Evolutionary conservation across 1,140 invertebrate genomes (phyloP).

Genomic region (Lethrus apterus): DNA sequence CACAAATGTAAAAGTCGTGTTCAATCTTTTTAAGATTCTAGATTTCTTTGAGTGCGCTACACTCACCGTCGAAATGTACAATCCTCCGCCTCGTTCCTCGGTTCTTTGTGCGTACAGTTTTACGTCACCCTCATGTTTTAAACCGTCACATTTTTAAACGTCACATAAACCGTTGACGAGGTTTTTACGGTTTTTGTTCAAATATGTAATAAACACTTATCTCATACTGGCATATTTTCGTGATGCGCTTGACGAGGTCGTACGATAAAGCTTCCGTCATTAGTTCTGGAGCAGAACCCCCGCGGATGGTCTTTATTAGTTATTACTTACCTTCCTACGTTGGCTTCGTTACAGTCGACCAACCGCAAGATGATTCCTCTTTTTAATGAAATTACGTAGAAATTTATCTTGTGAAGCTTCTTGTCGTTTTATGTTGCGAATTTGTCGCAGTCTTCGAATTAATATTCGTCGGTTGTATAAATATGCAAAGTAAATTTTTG

Average conservation of each 20-base stretch:
- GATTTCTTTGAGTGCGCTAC: conserved; percentile 26
- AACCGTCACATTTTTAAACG: neutral
- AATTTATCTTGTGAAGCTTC: too few relatives aligned
- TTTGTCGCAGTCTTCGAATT: too few relatives aligned
- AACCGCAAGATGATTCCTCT: conserved; percentile 1
- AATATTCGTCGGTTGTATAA: too few relatives aligned
- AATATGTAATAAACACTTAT: conserved; percentile 14
- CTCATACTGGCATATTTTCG: conserved; percentile 11
- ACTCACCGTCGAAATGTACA: conserved; percentile 14
- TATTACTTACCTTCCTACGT: conserved; percentile 9
- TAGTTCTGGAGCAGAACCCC: neutral
- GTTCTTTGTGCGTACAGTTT: neutral
- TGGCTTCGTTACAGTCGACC: conserved; percentile 8
- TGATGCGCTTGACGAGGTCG: neutral
- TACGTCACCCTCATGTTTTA: neutral
- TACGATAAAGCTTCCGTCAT: conserved; percentile 10
- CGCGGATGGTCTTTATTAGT: conserved; percentile 11
- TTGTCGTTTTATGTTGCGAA: too few relatives aligned
- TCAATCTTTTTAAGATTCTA: conserved; percentile 34
- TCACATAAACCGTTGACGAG: conserved; percentile 13
- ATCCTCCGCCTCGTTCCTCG: neutral
- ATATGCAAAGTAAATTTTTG: too few relatives aligned
- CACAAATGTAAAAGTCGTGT: conserved; percentile 38
- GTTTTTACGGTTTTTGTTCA: conserved; percentile 16
- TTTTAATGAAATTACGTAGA: conserved; percentile 11